A percentile compares a stretch with the other conserved stretches of the same genome.
Conservation (phyloP, 2,113 vertebrate species). For the Syngnathus scovelli region DNA sequence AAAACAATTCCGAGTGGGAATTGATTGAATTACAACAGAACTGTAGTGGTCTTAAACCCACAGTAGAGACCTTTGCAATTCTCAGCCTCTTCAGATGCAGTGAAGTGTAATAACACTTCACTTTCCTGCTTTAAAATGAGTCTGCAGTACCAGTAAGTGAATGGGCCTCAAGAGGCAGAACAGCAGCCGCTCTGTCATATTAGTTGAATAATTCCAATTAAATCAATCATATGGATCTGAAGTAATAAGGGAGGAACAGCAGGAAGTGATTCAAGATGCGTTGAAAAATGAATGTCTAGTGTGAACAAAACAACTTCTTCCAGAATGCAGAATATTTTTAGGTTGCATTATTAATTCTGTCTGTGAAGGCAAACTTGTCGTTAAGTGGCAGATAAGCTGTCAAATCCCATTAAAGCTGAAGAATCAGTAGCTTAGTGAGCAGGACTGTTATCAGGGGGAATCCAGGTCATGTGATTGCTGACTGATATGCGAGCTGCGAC, state of each 20-base stretch:
- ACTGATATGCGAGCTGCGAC: conserved; percentile 31
- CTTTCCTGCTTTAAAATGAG: conserved; percentile 19
- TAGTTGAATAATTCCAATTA: conserved; percentile 44
- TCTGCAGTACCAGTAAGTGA: conserved; percentile 11
- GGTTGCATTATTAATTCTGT: conserved; percentile 46
- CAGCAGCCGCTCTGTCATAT: conserved; percentile 16
- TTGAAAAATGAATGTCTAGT: conserved; percentile 29
- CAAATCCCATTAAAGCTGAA: conserved; percentile 48
- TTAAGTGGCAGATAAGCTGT: conserved; percentile 51
- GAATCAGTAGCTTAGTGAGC: conserved; percentile 36
- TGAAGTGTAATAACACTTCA: conserved; percentile 15
- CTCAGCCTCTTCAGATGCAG: neutral
- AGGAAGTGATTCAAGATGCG: conserved; percentile 31
- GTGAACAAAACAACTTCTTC: conserved; percentile 32
- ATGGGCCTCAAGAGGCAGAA: conserved; percentile 26
- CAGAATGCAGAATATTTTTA: conserved; percentile 35
- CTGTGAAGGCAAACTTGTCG: conserved; percentile 31
- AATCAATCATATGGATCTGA: conserved; percentile 42
- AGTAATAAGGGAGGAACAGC: conserved; percentile 22
- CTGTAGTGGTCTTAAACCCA: neutral
- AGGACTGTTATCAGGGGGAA: conserved; percentile 37
- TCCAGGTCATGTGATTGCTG: conserved; percentile 41
- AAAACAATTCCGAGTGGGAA: neutral
- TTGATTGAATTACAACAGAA: neutral
- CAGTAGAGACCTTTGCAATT: neutral